These are phyloP conservation scores for Cynocephalus volans DNA, from an alignment of 2,113 vertebrate species.

Conservation along the genomic window DNA sequence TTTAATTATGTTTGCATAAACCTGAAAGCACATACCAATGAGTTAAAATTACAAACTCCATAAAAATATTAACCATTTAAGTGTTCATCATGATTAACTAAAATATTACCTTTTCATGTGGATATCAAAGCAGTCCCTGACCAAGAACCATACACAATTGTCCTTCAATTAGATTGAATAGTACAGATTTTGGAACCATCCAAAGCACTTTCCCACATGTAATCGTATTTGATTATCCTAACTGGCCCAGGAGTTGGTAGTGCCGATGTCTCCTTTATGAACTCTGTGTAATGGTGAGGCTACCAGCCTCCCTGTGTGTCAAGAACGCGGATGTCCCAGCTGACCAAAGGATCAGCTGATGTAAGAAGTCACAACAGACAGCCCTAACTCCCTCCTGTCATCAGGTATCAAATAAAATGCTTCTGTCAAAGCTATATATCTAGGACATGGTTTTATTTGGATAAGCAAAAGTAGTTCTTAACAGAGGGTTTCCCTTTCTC, in stretches of 20 bases:
- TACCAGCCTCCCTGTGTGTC: background rate
- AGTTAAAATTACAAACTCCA: background rate
- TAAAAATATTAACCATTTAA: slow-evolving; percentile 29
- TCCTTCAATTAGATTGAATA: background rate
- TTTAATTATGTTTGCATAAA: background rate
- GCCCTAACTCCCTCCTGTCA: background rate
- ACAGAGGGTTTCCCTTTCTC: background rate
- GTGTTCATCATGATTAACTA: background rate
- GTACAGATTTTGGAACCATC: background rate
- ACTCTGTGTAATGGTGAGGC: background rate
- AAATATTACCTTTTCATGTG: background rate
- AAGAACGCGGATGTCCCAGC: background rate
- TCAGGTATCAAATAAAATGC: background rate
- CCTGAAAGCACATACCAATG: background rate
- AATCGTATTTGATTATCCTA: background rate
- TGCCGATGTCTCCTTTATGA: background rate
- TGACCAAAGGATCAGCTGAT: background rate
- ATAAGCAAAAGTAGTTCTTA: background rate
- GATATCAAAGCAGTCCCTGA: background rate
- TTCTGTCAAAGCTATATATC: background rate
- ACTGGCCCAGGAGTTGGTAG: background rate
- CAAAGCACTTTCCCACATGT: background rate
- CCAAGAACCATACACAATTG: background rate
- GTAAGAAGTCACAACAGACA: background rate
- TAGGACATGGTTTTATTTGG: background rate